Base-by-base conservation (phyloP, 2,888 invertebrate species). In the Nomada hirtipes region DNA sequence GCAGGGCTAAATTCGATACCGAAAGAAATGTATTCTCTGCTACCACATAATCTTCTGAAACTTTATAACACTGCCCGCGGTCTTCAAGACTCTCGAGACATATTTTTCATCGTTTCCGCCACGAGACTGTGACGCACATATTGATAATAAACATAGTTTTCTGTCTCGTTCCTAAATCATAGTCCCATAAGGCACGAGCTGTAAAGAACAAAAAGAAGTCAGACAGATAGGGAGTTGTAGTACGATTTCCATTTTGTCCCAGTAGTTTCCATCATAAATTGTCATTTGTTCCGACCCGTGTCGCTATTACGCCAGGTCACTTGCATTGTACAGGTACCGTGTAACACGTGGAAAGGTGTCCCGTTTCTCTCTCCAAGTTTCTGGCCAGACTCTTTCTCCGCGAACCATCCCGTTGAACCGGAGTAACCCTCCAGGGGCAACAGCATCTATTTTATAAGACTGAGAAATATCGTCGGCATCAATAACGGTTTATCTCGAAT, bases 401-500 rank as follows among this genome's bases (percentile, higher is more conserved):
- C 59, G 70, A 69, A 36, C 79, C 73, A 76, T 88, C 86, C 83
- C 83, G 79, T 68, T 50, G 84, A 81, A 85, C 82, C 79, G 82
- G 84, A 89, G 89, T 86, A 84, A 82, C 85, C 83, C 88, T 86
- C 79, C 83, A 77, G 83, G 84, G 85, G 82, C 76, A 71, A 81
- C 76, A 69, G 83, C 91, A 90, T 92, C 89, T 88, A 91, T 91
- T 92, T 92, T 91, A 90, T 86, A 90, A 87, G 91, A 91, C 91
- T 89, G 87, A 90, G 90, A 92, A 92, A 92, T 91, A 93, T 92
- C 87, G 91, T 84, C 84, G 88, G 91, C 92, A 92, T 92, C 92
- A 91, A 92, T 92, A 92, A 91, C 90, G 91, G 91, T 92, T 92
- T 92, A 92, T 92, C 92, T 92, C 81, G 90, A 91, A 89, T 91